Evolutionary conservation across 1,140 invertebrate species (phyloP).

Genomic region (Varroa destructor): DNA sequence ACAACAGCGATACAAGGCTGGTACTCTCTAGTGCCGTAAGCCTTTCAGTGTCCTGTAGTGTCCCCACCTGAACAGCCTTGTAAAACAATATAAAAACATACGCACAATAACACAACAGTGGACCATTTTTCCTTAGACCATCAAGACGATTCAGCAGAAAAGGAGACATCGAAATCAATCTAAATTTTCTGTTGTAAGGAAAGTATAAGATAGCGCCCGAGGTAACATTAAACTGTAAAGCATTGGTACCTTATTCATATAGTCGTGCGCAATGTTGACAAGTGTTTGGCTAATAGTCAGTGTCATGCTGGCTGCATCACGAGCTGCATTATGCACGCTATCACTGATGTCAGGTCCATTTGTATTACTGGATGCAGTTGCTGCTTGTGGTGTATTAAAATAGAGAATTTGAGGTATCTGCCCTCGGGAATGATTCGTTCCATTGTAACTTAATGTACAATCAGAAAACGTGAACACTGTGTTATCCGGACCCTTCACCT

Average conservation of each 20-base stretch:
- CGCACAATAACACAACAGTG: too few relatives aligned
- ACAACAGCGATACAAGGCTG: conserved; percentile 9
- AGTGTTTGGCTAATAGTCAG: conserved; percentile 9
- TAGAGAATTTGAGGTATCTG: conserved; percentile 90
- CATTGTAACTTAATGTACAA: conserved; percentile 84
- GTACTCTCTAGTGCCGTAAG: conserved; percentile 15
- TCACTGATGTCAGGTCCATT: conserved; percentile 19
- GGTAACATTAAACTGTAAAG: too few relatives aligned
- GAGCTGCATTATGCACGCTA: conserved; percentile 6
- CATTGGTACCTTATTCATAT: not conserved
- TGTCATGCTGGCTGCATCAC: conserved; percentile 11
- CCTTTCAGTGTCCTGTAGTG: not conserved
- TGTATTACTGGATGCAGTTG: not conserved
- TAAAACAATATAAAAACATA: too few relatives aligned
- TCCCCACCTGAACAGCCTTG: not conserved
- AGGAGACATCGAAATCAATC: too few relatives aligned
- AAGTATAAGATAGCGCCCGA: too few relatives aligned
- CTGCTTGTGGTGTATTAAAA: conserved; percentile 51
- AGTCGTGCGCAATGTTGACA: conserved; percentile 12
- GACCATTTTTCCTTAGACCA: too few relatives aligned
- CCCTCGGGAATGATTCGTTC: conserved; percentile 77
- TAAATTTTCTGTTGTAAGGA: too few relatives aligned
- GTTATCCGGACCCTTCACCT: conserved; percentile 78
- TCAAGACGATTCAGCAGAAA: too few relatives aligned
- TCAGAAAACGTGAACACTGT: conserved; percentile 79